A percentile compares a stretch with the other conserved stretches of the same genome.
Evolutionary conservation across 1,140 invertebrate species (phyloP).

Genomic region (Ptiloglossa arizonensis): DNA sequence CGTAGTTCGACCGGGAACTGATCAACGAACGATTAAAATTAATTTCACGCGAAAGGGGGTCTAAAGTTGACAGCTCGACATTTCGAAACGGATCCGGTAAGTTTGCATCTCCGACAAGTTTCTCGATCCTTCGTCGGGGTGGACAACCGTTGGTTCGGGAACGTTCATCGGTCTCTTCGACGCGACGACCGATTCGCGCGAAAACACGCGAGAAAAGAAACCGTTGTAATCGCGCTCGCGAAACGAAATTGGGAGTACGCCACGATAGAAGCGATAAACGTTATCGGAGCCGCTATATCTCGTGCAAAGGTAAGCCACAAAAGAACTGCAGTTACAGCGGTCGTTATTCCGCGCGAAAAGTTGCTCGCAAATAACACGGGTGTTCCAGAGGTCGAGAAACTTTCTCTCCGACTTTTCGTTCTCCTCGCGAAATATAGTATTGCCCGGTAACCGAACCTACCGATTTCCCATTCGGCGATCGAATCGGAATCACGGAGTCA

Average conservation of each 20-base stretch:
- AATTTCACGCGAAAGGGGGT: slow-evolving; percentile 63
- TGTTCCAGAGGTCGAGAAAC: background rate
- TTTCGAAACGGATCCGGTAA: too few species aligned
- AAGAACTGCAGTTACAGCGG: background rate
- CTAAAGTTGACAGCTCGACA: too few species aligned
- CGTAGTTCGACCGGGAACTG: slow-evolving; percentile 62
- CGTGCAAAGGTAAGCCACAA: background rate
- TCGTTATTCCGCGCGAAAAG: background rate
- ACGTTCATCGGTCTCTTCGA: too few species aligned
- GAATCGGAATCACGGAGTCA: too few species aligned
- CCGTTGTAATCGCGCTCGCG: background rate
- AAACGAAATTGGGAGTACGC: background rate
- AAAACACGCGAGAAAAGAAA: slow-evolving; percentile 54
- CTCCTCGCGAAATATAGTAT: too few species aligned
- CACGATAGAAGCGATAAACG: background rate
- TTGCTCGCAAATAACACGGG: background rate
- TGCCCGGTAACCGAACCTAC: too few species aligned
- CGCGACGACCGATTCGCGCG: too few species aligned
- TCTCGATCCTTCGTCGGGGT: background rate
- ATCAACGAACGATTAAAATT: slow-evolving; percentile 73
- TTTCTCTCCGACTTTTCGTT: too few species aligned
- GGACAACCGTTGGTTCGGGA: slow-evolving; percentile 41
- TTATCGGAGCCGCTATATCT: background rate
- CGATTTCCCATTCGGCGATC: too few species aligned
- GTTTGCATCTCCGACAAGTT: slow-evolving; percentile 54